Conservation (phyloP, 1,140 invertebrate species). For the Asobara japonica region DNA sequence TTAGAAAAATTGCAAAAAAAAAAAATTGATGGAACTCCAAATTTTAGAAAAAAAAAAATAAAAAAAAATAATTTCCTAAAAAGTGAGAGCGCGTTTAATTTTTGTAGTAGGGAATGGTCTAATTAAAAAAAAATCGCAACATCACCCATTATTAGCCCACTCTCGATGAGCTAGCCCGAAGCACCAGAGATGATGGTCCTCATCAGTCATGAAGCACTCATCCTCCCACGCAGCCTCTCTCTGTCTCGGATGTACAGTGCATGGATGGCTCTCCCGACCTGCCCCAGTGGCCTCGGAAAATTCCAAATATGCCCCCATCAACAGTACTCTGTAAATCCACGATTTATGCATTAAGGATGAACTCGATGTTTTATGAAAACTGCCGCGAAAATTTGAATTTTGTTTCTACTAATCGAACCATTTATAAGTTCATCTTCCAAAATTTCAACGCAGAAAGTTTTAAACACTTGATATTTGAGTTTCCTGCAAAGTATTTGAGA, state of each 20-base stretch:
- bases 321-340: not conserved
- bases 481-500: no score
- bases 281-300: not conserved
- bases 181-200: conserved; percentile 16
- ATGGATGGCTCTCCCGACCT: not conserved
- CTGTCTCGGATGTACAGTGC: not conserved
- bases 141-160: not conserved
- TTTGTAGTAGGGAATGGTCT: no score
- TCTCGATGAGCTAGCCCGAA: conserved; percentile 3
- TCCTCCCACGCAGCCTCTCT: not conserved
- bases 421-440: no score
- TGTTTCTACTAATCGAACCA: no score
- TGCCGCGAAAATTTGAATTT: no score
- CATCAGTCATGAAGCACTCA: not conserved
- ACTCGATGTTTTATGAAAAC: not conserved
- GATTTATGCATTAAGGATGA: not conserved
- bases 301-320: not conserved
- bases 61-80: no score
- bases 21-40: no score
- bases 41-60: no score
- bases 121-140: not conserved
- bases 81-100: no score
- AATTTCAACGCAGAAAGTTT: no score
- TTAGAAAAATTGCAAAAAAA: no score
- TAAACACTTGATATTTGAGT: no score